Conservation (phyloP, 2,888 invertebrate species). For the Tipula unca region DNA sequence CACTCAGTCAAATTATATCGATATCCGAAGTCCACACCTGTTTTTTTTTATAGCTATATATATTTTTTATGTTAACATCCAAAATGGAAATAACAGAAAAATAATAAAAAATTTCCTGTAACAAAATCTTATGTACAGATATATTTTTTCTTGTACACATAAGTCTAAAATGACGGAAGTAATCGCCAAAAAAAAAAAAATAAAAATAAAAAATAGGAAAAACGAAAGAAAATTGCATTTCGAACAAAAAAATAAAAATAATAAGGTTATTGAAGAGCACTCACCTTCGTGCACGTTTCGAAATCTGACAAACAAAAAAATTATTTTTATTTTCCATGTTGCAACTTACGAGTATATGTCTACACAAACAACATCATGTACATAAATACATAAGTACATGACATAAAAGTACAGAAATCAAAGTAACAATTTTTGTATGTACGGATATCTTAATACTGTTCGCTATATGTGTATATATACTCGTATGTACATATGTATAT, state of each 20-base stretch:
- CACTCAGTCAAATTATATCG: too few relatives aligned
- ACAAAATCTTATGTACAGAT: too few relatives aligned
- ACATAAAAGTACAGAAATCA: not conserved
- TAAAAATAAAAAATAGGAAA: not conserved
- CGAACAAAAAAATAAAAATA: too few relatives aligned
- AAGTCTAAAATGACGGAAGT: not conserved
- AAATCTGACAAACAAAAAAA: not conserved
- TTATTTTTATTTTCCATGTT: not conserved
- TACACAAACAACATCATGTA: not conserved
- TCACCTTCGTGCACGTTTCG: not conserved
- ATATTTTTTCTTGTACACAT: not conserved
- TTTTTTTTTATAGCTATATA: too few relatives aligned
- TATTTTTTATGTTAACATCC: too few relatives aligned
- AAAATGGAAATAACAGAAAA: too few relatives aligned
- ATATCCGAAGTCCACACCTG: too few relatives aligned
- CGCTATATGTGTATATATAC: not conserved
- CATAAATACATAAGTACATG: not conserved
- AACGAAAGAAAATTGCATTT: not conserved
- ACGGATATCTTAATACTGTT: not conserved
- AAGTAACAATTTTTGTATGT: not conserved
- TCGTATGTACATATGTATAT: not conserved
- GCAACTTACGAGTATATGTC: not conserved
- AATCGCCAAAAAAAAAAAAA: not conserved
- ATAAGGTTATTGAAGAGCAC: constrained; percentile 17
- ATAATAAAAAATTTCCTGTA: too few relatives aligned